phyloP scores from a whole-genome alignment of 2,888 invertebrate genomes.

The Caenorhabditis sp. region DNA sequence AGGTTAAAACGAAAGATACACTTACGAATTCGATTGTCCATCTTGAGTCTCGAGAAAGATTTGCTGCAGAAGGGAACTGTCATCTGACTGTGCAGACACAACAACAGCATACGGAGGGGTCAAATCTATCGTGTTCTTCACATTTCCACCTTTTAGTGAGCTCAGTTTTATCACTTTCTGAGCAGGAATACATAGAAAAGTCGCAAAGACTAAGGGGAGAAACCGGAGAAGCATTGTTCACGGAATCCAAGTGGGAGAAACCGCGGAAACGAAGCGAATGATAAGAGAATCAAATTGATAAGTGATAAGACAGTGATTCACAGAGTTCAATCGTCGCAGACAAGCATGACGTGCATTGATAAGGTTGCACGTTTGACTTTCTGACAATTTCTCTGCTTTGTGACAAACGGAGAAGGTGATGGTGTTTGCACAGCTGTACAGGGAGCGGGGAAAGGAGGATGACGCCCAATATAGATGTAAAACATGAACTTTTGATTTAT shows the following conservation, averaged over 20 bases:
- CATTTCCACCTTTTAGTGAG: neutral
- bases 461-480: no score
- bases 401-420: no score
- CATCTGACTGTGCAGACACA: neutral
- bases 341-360: no score
- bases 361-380: no score
- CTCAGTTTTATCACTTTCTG: constrained; percentile 1
- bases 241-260: no score
- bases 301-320: constrained; percentile 1
- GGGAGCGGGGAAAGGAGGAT: no score
- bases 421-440: no score
- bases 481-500: no score
- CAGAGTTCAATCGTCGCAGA: no score
- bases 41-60: neutral
- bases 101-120: neutral
- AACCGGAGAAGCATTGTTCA: neutral
- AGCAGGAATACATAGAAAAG: neutral
- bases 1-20: neutral
- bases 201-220: neutral
- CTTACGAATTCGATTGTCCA: neutral
- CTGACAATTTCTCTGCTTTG: no score
- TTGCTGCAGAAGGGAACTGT: neutral
- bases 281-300: neutral
- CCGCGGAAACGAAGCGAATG: neutral
- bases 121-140: neutral